Conservation (phyloP, 1,140 invertebrate species). For the Phthorimaea operculella region DNA sequence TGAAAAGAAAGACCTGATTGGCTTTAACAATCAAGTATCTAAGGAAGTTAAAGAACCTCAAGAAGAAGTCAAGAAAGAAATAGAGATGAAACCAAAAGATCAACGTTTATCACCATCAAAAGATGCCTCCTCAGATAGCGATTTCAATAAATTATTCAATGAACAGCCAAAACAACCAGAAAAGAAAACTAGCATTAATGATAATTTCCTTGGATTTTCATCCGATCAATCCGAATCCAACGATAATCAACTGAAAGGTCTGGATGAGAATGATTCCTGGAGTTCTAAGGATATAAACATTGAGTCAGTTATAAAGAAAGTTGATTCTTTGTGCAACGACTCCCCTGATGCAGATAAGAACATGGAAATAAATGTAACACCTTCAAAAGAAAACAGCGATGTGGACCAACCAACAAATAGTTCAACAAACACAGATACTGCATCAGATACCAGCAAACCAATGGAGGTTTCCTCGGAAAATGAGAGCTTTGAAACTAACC, state of each 20-base stretch:
- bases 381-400: background rate
- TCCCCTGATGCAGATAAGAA: slow-evolving; percentile 31
- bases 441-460: slow-evolving; percentile 2
- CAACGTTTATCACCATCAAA: background rate
- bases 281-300: slow-evolving; percentile 81
- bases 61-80: background rate
- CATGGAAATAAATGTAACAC: slow-evolving; percentile 17
- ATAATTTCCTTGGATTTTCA: slow-evolving; percentile 11
- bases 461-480: slow-evolving; percentile 9
- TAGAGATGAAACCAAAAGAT: background rate
- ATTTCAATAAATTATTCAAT: background rate
- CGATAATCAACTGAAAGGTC: slow-evolving; percentile 40
- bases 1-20: background rate
- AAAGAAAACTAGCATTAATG: background rate
- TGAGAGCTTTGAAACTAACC: slow-evolving; percentile 5
- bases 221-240: slow-evolving; percentile 20
- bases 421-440: background rate
- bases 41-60: slow-evolving; percentile 10
- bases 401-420: background rate
- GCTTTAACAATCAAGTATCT: background rate
- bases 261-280: slow-evolving; percentile 80
- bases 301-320: slow-evolving; percentile 82
- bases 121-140: background rate
- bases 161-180: background rate
- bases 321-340: slow-evolving; percentile 70